Evolutionary conservation across 2,797 vertebrate species (phyloP).

Genomic region (Danionella dracula): DNA sequence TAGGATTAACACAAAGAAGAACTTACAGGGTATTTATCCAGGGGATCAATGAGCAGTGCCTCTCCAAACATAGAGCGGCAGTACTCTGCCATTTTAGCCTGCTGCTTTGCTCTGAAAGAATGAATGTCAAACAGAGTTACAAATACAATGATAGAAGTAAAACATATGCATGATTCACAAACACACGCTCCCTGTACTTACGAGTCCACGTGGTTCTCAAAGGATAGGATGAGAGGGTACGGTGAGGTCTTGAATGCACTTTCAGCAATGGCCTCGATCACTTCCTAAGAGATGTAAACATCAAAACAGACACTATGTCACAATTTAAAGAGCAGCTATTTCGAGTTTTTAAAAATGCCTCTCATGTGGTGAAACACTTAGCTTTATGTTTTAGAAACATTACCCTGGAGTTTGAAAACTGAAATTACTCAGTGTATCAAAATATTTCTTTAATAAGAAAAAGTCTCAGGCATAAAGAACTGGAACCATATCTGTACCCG

Average conservation of each 20-base stretch:
- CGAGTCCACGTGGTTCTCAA: slow-evolving; percentile 93
- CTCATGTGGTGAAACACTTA: no score
- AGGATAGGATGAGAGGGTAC: slow-evolving; percentile 86
- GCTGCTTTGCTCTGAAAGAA: slow-evolving; percentile 76
- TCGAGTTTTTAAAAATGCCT: no score
- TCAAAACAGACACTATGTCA: neutral
- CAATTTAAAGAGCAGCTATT: neutral
- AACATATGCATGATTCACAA: neutral
- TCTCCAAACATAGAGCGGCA: slow-evolving; percentile 86
- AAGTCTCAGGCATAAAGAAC: no score
- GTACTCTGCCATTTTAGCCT: slow-evolving; percentile 90
- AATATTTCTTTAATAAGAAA: no score
- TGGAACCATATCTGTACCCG: no score
- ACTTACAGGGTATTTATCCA: slow-evolving; percentile 85
- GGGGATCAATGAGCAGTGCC: slow-evolving; percentile 79
- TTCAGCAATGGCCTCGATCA: slow-evolving; percentile 89
- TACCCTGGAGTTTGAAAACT: no score
- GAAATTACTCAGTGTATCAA: no score
- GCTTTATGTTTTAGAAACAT: no score
- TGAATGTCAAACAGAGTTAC: neutral
- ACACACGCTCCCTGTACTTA: slow-evolving; percentile 64
- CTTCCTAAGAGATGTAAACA: slow-evolving; percentile 63
- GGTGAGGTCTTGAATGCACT: slow-evolving; percentile 84
- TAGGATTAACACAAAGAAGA: neutral
- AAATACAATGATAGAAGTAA: neutral